phyloP scores from a whole-genome alignment of 2,797 vertebrate species.

The Pterois miles region DNA sequence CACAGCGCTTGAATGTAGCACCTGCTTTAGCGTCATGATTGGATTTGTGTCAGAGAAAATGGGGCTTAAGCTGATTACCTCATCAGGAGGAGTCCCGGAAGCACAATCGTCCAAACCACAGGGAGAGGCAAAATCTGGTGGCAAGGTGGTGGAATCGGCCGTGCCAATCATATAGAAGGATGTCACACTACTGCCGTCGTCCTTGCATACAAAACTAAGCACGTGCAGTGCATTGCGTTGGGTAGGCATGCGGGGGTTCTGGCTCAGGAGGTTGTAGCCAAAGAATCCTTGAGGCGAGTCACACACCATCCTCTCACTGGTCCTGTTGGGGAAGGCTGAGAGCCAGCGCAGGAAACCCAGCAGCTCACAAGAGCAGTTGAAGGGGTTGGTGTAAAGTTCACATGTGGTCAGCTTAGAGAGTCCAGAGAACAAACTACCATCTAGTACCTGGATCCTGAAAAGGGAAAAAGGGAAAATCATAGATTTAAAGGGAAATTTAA shows the following conservation, averaged over 20 bases:
- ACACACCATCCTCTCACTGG: slow-evolving; percentile 96
- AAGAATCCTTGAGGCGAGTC: slow-evolving; percentile 91
- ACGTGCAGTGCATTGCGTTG: slow-evolving; percentile 91
- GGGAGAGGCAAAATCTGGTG: slow-evolving; percentile 84
- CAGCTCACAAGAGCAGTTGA: slow-evolving; percentile 97
- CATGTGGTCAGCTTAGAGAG: slow-evolving; percentile 92
- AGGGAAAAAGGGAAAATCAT: neutral
- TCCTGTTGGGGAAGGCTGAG: slow-evolving; percentile 91
- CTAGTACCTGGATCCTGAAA: slow-evolving; percentile 88
- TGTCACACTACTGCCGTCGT: slow-evolving; percentile 81
- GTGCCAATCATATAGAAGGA: slow-evolving; percentile 69
- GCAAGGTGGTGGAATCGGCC: slow-evolving; percentile 81
- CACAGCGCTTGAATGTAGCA: slow-evolving; percentile 85
- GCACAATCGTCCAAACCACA: slow-evolving; percentile 92
- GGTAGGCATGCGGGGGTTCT: slow-evolving; percentile 89
- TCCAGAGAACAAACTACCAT: slow-evolving; percentile 90
- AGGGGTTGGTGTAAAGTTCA: slow-evolving; percentile 98
- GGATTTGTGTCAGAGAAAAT: slow-evolving; percentile 86
- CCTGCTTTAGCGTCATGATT: slow-evolving; percentile 88
- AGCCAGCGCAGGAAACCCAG: slow-evolving; percentile 96
- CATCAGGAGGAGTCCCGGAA: slow-evolving; percentile 88
- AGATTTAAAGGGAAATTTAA: neutral
- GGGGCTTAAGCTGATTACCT: slow-evolving; percentile 85
- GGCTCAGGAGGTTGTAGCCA: slow-evolving; percentile 94
- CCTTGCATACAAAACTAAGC: slow-evolving; percentile 90